Evolutionary conservation across 2,888 invertebrate species (phyloP), one percentile per base, ranked within the genome.

Genomic region (Epinotia demarniana): DNA sequence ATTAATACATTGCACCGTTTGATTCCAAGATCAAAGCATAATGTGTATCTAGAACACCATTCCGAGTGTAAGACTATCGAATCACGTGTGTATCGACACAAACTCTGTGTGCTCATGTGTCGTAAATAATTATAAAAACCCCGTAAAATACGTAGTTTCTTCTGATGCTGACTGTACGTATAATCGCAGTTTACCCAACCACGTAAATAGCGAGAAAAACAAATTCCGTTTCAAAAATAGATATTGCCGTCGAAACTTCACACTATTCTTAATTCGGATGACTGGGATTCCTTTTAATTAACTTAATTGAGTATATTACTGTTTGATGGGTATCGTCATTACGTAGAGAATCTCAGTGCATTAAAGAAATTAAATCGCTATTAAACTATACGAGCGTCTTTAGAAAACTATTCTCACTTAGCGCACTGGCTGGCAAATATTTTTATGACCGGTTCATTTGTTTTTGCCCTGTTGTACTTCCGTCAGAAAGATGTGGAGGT

Each of bases 321-420:
- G 55, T 74, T 66, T 57, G 70, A 70, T 62, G 60, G 60, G 70
- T 73, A 53, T 76, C 69, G 23, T 46, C 69, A 73, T 69, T 63
- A 70, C 33, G 19, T 19, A 1, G 55, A 77, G 39, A 75, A 62
- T 62, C 70, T 71, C 61, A 67, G 61, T 53, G 27, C 73, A 66
- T 75, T 75, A 64, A 60, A 33, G 68, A 63, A 19, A 63, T 63
- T 74, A 74, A 70, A 70, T 23, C 19, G 58, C 19, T 27, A 72
- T 66, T 64, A 69, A 77, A 72, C 63, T 68, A 60, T 63, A 53
- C 60, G 46, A 13, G 60, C 19, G 49, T 53, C n/a, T 67, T 76
- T 66, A 78, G 76, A 75, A 77, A 79, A 78, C 77, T 79, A 80
- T 80, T 77, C 79, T 78, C 77, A 78, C 77, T 79, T 66, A 69